Evolutionary conservation across 2,888 invertebrate species (phyloP).

Genomic region (Herminia tarsipennalis): DNA sequence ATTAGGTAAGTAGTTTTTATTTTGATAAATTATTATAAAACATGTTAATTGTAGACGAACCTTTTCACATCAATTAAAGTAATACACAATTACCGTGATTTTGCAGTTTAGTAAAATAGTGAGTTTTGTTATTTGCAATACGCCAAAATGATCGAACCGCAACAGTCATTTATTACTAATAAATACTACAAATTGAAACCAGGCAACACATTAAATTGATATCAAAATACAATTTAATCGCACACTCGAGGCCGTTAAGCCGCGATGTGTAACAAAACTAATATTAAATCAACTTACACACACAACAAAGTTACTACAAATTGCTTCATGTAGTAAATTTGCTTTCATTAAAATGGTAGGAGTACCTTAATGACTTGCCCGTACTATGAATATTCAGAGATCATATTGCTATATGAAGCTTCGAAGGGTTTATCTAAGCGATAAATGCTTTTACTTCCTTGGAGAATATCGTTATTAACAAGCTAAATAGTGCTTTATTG

Average conservation of each 20-base stretch:
- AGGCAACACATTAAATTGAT: slow-evolving; percentile 8
- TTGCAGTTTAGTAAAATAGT: no score
- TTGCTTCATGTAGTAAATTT: slow-evolving; percentile 50
- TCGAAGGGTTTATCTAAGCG: slow-evolving; percentile 64
- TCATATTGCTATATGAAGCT: slow-evolving; percentile 62
- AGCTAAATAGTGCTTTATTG: slow-evolving; percentile 27
- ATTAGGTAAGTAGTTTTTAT: no score
- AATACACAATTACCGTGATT: no score
- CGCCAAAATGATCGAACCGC: not conserved
- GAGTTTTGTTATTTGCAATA: no score
- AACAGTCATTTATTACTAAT: slow-evolving; percentile 3
- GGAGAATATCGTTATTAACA: slow-evolving; percentile 51
- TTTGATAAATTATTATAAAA: no score
- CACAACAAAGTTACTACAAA: slow-evolving; percentile 32
- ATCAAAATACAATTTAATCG: slow-evolving; percentile 11
- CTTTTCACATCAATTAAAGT: no score
- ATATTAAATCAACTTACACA: slow-evolving; percentile 36
- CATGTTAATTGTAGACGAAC: no score
- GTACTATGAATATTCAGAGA: slow-evolving; percentile 67
- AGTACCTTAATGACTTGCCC: slow-evolving; percentile 60
- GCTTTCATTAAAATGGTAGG: slow-evolving; percentile 59
- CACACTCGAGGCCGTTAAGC: slow-evolving; percentile 8
- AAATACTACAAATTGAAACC: slow-evolving; percentile 9
- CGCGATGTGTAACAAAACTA: slow-evolving; percentile 17
- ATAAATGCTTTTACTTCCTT: slow-evolving; percentile 58